A percentile compares a stretch with the other conserved stretches of the same genome.
phyloP scores from a whole-genome alignment of 2,797 vertebrate species.

The Peromyscus attwateri region DNA sequence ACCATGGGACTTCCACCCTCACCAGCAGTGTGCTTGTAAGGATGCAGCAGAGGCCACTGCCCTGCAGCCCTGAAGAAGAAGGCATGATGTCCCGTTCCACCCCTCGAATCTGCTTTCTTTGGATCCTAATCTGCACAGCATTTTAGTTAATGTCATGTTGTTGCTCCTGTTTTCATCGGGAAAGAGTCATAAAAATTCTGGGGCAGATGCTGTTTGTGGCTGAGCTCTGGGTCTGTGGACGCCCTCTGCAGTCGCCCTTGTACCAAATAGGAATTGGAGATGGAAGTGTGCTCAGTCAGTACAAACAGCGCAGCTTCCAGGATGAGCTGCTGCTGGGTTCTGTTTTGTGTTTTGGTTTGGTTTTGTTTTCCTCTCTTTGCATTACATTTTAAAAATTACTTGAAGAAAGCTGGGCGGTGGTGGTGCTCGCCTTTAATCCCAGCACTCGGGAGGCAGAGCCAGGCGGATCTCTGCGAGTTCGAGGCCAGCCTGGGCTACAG shows the following conservation, averaged over 20 bases:
- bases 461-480: no score
- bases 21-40: not conserved
- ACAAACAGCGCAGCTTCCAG: constrained; percentile 78
- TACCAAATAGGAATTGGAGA: constrained; percentile 78
- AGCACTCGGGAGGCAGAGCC: no score
- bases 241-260: not conserved
- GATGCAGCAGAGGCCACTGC: not conserved
- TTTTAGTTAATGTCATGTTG: constrained; percentile 8
- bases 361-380: constrained; percentile 77
- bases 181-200: constrained; percentile 49
- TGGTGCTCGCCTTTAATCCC: no score
- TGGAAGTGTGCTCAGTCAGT: constrained; percentile 79
- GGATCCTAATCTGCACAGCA: not conserved
- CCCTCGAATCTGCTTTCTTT: not conserved
- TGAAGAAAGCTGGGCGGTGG: not conserved
- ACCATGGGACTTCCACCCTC: not conserved
- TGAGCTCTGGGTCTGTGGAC: constrained; percentile 18
- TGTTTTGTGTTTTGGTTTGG: not conserved
- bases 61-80: not conserved
- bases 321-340: constrained; percentile 39
- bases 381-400: constrained; percentile 81
- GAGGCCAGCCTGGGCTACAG: no score
- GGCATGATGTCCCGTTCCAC: not conserved
- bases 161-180: constrained; percentile 43
- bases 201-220: not conserved